phyloP scores from a whole-genome alignment of 2,888 invertebrate genomes.

The Anticlea derivata region DNA sequence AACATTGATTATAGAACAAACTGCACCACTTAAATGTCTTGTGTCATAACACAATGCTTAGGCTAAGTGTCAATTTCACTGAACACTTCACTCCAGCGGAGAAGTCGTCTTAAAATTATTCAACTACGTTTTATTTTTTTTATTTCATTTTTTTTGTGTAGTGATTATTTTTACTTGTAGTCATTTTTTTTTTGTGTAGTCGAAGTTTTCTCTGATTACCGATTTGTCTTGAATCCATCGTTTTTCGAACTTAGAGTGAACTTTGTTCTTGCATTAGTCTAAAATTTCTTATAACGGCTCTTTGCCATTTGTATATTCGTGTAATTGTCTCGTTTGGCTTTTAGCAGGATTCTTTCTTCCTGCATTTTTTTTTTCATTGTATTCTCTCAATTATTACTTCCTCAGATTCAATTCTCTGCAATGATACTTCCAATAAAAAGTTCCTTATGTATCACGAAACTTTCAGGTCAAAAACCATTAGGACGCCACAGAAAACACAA shows the following conservation, averaged over 20 bases:
- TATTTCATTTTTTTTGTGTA: slow-evolving; percentile 2
- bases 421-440: slow-evolving; percentile 3
- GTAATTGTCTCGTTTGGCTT: slow-evolving; percentile 13
- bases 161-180: background rate
- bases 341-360: background rate
- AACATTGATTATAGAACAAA: slow-evolving; percentile 22
- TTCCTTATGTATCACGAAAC: slow-evolving; percentile 4
- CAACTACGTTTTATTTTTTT: slow-evolving; percentile 10
- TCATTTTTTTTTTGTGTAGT: background rate
- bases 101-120: background rate
- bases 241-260: slow-evolving; percentile 4
- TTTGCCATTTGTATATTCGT: background rate
- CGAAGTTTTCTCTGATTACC: background rate
- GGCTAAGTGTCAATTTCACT: slow-evolving; percentile 26
- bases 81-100: background rate
- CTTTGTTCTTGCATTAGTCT: slow-evolving; percentile 13
- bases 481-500: slow-evolving; percentile 22
- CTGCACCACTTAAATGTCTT: slow-evolving; percentile 26
- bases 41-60: slow-evolving; percentile 27
- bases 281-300: background rate
- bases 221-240: slow-evolving; percentile 1
- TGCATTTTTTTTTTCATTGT: background rate
- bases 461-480: slow-evolving; percentile 15
- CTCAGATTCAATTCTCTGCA: background rate
- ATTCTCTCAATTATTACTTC: background rate